A percentile compares a stretch with the other conserved stretches of the same genome.
Conservation (phyloP, 2,888 invertebrate genomes). For the Drosophila mimetica region DNA sequence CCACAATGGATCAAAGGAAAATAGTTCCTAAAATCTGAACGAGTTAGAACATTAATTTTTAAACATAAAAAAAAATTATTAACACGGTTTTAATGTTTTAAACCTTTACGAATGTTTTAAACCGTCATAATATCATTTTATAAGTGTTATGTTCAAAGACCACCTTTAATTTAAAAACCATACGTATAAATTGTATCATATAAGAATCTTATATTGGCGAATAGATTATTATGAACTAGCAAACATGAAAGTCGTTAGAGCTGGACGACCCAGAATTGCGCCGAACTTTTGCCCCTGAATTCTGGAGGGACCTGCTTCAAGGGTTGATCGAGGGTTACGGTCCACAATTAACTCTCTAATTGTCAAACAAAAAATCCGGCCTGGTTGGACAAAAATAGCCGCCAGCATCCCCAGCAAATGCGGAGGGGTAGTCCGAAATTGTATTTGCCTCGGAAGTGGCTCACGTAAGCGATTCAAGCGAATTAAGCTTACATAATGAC, state of each 20-base stretch:
- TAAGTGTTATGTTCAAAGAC: too few species aligned
- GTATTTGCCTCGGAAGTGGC: constrained; percentile 13
- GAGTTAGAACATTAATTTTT: too few species aligned
- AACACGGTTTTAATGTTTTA: too few species aligned
- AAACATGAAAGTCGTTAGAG: background rate
- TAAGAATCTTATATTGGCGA: too few species aligned
- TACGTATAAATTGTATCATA: too few species aligned
- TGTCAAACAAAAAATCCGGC: constrained; percentile 21
- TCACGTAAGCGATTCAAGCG: constrained; percentile 35
- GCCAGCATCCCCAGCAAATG: background rate
- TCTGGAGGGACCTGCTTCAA: constrained; percentile 25
- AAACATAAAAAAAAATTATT: too few species aligned
- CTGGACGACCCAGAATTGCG: constrained; percentile 1
- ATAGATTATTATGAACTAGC: too few species aligned
- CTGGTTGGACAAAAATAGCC: constrained; percentile 6
- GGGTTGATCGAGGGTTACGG: constrained; percentile 11
- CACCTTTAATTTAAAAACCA: too few species aligned
- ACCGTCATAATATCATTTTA: too few species aligned
- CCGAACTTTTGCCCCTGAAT: background rate
- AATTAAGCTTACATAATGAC: constrained; percentile 34
- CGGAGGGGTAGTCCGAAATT: constrained; percentile 23
- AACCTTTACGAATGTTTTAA: too few species aligned
- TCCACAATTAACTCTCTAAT: constrained; percentile 47
- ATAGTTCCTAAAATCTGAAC: too few species aligned
- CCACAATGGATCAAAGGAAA: too few species aligned